Evolutionary conservation across 1,140 invertebrate species (phyloP).

Genomic region (Sitobion miscanthi): DNA sequence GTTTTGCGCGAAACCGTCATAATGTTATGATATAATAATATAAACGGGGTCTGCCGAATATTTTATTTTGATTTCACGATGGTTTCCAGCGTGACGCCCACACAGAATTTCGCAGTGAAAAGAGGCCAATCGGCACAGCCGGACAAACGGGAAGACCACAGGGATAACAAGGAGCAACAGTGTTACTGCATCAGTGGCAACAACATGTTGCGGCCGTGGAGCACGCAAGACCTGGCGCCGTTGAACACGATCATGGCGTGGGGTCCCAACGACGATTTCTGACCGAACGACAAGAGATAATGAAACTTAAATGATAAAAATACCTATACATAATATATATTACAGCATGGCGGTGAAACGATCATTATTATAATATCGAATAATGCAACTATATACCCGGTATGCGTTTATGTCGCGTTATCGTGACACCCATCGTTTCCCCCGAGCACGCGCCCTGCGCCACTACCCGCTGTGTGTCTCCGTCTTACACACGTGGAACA

Average conservation of each 20-base stretch:
- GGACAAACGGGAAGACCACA: conserved; percentile 57
- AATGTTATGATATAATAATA: background rate
- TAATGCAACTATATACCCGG: background rate
- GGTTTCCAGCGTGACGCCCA: conserved; percentile 60
- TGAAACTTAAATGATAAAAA: background rate
- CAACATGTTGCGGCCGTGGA: conserved; percentile 71
- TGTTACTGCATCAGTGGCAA: conserved; percentile 44
- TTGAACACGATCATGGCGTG: conserved; percentile 77
- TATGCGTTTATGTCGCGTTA: background rate
- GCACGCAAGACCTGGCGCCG: conserved; percentile 72
- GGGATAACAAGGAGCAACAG: conserved; percentile 64
- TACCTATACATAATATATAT: background rate
- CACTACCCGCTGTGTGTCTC: background rate
- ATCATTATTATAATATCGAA: background rate
- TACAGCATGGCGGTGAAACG: background rate
- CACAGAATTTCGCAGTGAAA: conserved; percentile 58
- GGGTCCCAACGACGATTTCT: conserved; percentile 63
- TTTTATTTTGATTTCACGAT: background rate
- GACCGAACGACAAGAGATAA: background rate
- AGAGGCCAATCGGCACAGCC: conserved; percentile 61
- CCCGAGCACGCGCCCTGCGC: too few species aligned
- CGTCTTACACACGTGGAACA: background rate
- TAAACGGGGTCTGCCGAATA: background rate
- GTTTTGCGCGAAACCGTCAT: background rate
- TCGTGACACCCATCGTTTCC: too few species aligned